Percentiles rank a stretch among this genome's conserved stretches.
Conservation (phyloP, 2,113 vertebrate species). For the Grus americana region DNA sequence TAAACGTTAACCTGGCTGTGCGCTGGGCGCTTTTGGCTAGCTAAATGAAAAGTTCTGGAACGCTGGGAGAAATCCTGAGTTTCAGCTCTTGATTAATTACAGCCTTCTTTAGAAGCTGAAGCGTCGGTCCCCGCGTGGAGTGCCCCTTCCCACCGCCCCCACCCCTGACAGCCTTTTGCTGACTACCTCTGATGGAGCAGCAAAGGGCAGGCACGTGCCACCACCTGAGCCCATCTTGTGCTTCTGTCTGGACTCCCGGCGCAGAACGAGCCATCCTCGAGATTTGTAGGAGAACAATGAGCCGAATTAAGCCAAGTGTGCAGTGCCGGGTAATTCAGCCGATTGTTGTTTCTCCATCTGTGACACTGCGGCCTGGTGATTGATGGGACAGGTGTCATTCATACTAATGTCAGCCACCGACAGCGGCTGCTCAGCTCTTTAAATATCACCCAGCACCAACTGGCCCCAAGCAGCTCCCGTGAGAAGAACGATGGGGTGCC, state of each 20-base stretch:
- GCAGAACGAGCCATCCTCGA: conserved; percentile 46
- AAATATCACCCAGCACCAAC: neutral
- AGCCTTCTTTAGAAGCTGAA: neutral
- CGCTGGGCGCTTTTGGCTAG: neutral
- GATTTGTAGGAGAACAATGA: conserved; percentile 73
- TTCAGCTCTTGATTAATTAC: neutral
- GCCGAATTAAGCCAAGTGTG: conserved; percentile 72
- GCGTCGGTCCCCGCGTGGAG: neutral
- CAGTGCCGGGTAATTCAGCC: conserved; percentile 73
- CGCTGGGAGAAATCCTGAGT: neutral
- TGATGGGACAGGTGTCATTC: conserved; percentile 89
- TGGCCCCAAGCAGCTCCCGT: neutral
- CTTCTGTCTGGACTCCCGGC: conserved; percentile 66
- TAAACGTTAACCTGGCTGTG: neutral
- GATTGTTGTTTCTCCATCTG: conserved; percentile 87
- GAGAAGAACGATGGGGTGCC: neutral
- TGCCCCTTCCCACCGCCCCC: neutral
- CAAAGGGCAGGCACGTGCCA: conserved; percentile 24
- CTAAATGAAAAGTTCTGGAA: conserved; percentile 16
- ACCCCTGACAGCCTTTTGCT: neutral
- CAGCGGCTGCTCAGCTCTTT: neutral
- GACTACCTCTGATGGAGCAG: neutral
- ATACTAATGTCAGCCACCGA: conserved; percentile 75
- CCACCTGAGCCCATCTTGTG: conserved; percentile 76
- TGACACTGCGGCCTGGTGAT: conserved; percentile 80